Base-by-base conservation (phyloP, 2,888 invertebrate species). In the Dicyrtoma fusca region DNA sequence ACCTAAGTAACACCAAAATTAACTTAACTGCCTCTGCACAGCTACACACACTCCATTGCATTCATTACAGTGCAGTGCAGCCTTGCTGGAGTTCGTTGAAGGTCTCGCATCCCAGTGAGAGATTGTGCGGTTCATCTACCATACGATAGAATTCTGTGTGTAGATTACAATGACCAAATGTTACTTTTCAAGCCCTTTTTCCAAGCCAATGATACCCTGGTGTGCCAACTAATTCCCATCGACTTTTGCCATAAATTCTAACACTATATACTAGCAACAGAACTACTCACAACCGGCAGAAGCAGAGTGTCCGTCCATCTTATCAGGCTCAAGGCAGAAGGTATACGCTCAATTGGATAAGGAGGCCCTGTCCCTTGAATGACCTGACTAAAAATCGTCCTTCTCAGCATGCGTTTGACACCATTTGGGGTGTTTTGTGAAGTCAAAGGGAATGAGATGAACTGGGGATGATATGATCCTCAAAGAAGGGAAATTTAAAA, bases 381-480 rank as follows among this genome's bases (percentile, higher is more conserved):
- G 66, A 66, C 72, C 72, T 72, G 63, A 42, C 71, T 70, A 25
- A 65, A 69, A 59, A 75, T 57, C 69, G 70, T 71, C 69, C 73
- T 73, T 75, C 73, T 23, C 76, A 76, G 76, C 76, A 61, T 74
- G 76, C 44, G 69, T 61, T 71, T 76, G 72, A 76, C 75, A 75
- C 76, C 75, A 74, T 74, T 75, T 72, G 62, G 42, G 45, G 53
- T 49, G 53, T 63, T 26, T 44, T 63, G 34, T 42, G 57, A 59
- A 55, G 21, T 64, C 45, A 64, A 45, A 23, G 25, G 47, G 69
- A 69, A 59, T 49, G 61, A 34, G 23, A 59, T 59, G 59, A 61
- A 61, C 42, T n/a, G 8, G 26, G 44, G 42, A 61, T 34, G 34
- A 34, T 34, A 34, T 34, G 34, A 34, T 34, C 34, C 34, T 34